Conservation (phyloP, 2,888 invertebrate species). For the Myopa tessellatipennis region DNA sequence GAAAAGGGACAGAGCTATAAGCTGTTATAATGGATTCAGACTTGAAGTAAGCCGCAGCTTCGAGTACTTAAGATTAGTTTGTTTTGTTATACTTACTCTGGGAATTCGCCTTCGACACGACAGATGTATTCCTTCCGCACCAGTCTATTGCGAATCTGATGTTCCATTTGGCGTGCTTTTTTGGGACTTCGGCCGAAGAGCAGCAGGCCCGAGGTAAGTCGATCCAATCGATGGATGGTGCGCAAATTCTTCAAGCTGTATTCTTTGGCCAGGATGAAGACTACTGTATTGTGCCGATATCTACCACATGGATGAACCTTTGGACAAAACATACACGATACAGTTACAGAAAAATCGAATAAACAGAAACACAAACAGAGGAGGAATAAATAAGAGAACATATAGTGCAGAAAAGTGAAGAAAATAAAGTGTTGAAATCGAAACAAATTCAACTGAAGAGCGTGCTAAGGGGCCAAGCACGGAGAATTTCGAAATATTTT, state of each 20-base stretch:
- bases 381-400: background rate
- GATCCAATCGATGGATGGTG: slow-evolving; percentile 95
- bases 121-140: slow-evolving; percentile 96
- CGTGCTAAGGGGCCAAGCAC: too few species aligned
- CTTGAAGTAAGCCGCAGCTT: background rate
- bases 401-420: too few species aligned
- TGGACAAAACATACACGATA: background rate
- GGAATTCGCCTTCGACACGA: slow-evolving; percentile 93
- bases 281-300: slow-evolving; percentile 96
- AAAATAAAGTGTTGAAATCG: too few species aligned
- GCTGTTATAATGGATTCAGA: background rate
- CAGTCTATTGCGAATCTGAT: slow-evolving; percentile 90
- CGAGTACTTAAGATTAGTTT: background rate
- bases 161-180: slow-evolving; percentile 94
- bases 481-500: too few species aligned
- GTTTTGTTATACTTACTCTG: slow-evolving; percentile 76
- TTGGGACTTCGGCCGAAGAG: slow-evolving; percentile 93
- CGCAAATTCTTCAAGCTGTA: slow-evolving; percentile 92
- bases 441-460: too few species aligned
- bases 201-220: slow-evolving; percentile 92
- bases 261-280: slow-evolving; percentile 96
- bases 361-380: slow-evolving; percentile 1
- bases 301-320: slow-evolving; percentile 98
- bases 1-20: background rate
- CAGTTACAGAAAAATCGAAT: background rate